Percentiles rank a stretch among this genome's conserved stretches.
Conservation (phyloP, 1,140 invertebrate genomes). For the Tigriopus japonicus region DNA sequence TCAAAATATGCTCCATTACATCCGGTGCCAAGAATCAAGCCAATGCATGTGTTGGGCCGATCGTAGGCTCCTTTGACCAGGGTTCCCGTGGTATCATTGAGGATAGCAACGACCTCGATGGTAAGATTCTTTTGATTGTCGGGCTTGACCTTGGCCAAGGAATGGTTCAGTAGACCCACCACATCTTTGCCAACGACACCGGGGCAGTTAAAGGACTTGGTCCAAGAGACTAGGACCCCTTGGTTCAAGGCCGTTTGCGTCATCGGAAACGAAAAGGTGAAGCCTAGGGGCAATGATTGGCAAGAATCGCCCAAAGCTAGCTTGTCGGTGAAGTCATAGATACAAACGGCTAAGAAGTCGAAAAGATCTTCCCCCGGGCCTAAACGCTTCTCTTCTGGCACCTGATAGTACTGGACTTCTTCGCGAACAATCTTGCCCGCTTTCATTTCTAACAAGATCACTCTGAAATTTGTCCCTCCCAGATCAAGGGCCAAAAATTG, state of each 20-base stretch:
- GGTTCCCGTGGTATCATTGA: conserved; percentile 57
- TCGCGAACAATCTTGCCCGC: conserved; percentile 29
- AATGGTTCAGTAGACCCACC: conserved; percentile 44
- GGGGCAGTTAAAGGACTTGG: conserved; percentile 53
- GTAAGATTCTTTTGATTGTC: conserved; percentile 36
- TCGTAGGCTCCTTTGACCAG: conserved; percentile 31
- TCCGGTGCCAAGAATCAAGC: conserved; percentile 47
- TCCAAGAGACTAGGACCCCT: conserved; percentile 51
- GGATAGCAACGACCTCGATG: conserved; percentile 47
- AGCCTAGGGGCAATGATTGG: conserved; percentile 33
- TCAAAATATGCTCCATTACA: conserved; percentile 63
- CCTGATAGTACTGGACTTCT: conserved; percentile 24
- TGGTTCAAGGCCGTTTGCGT: conserved; percentile 43
- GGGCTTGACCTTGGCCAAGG: conserved; percentile 25
- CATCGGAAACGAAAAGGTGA: conserved; percentile 69
- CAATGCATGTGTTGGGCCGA: conserved; percentile 34
- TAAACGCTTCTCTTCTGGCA: conserved; percentile 34
- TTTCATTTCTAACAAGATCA: conserved; percentile 40
- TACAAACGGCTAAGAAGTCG: conserved; percentile 52
- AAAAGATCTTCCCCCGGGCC: conserved; percentile 40
- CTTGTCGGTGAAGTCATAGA: conserved; percentile 44
- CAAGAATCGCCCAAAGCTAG: conserved; percentile 28
- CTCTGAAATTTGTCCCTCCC: conserved; percentile 59
- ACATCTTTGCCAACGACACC: conserved; percentile 51
- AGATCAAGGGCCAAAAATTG: conserved; percentile 53